Evolutionary conservation across 2,888 invertebrate genomes (phyloP).

Genomic region (Rhagium mordax): DNA sequence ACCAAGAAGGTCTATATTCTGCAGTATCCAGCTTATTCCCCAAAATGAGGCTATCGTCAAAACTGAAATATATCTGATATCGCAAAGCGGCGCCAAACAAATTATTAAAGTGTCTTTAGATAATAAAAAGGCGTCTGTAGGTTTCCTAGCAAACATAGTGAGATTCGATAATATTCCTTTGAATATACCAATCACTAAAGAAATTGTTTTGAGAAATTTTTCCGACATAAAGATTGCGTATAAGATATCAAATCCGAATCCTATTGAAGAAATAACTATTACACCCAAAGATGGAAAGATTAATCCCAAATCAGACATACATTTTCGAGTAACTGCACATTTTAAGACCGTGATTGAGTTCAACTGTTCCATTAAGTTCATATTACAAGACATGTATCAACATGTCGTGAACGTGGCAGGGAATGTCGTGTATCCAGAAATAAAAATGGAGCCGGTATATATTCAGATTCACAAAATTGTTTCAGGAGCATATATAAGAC

Average conservation of each 20-base stretch:
- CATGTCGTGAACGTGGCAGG: slow-evolving; percentile 70
- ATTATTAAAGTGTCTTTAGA: slow-evolving; percentile 46
- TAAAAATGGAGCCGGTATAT: slow-evolving; percentile 71
- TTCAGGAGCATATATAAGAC: slow-evolving; percentile 60
- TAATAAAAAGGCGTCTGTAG: slow-evolving; percentile 38
- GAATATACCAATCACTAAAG: slow-evolving; percentile 59
- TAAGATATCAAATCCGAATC: slow-evolving; percentile 51
- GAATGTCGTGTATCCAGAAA: slow-evolving; percentile 72
- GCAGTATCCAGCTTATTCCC: slow-evolving; percentile 67
- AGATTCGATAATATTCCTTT: slow-evolving; percentile 65
- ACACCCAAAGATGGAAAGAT: slow-evolving; percentile 55
- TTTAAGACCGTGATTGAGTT: slow-evolving; percentile 49
- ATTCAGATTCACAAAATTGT: slow-evolving; percentile 72
- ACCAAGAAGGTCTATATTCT: slow-evolving; percentile 72
- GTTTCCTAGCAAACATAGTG: slow-evolving; percentile 52
- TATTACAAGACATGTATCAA: slow-evolving; percentile 61
- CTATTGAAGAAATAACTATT: slow-evolving; percentile 51
- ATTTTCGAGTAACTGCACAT: slow-evolving; percentile 53
- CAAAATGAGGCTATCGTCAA: slow-evolving; percentile 50
- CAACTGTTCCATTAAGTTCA: slow-evolving; percentile 40
- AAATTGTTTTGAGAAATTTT: slow-evolving; percentile 52
- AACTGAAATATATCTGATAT: slow-evolving; percentile 62
- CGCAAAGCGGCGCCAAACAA: slow-evolving; percentile 62
- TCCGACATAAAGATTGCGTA: slow-evolving; percentile 50
- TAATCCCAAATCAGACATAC: slow-evolving; percentile 50